Base-by-base conservation (phyloP, 2,888 invertebrate genomes). In the Lottia gigantea region DNA sequence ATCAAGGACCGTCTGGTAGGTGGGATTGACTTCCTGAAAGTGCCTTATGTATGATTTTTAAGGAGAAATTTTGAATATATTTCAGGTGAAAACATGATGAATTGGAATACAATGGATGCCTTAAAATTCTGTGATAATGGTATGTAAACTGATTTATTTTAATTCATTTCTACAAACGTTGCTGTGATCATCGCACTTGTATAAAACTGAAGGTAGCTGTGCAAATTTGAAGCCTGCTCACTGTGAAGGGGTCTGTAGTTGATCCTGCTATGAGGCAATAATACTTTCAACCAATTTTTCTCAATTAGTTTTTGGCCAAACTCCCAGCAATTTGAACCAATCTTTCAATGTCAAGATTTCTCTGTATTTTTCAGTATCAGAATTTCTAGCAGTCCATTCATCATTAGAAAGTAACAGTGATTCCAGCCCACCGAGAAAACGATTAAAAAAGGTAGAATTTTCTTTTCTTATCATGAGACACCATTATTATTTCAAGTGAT, bases 21-120 rank as follows among this genome's bases (percentile, higher is more conserved):
- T n/a, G n/a, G n/a, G n/a, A n/a, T n/a, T n/a, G n/a, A n/a, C n/a
- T n/a, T n/a, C n/a, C n/a, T n/a, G n/a, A n/a, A n/a, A n/a, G n/a
- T n/a, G n/a, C n/a, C n/a, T 31, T 40, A 6, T 40, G 7, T 8
- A 8, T 40, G 40, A 6, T 40, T 40, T 40, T 40, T 1, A 8
- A 8, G 40, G 6, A 8, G 8, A 4, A 2, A 31, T 31, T 2
- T 31, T 31, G 31, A 31, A 3, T 31, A 31, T 31, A 49, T 73
- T 74, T 61, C 70, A 85, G 86, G 88, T n/a, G 92, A 93, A 86
- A 89, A 90, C 68, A 86, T 91, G 82, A 89, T 90, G 67, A 85
- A 88, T 23, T 91, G 90, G 90, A 79, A 86, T 74, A 87, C 87
- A 66, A 71, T 90, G 15, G 88, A 90, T 72, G 74, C 87, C 6